Conservation (phyloP, 1,140 invertebrate genomes). For the Scaptomyza montana region DNA sequence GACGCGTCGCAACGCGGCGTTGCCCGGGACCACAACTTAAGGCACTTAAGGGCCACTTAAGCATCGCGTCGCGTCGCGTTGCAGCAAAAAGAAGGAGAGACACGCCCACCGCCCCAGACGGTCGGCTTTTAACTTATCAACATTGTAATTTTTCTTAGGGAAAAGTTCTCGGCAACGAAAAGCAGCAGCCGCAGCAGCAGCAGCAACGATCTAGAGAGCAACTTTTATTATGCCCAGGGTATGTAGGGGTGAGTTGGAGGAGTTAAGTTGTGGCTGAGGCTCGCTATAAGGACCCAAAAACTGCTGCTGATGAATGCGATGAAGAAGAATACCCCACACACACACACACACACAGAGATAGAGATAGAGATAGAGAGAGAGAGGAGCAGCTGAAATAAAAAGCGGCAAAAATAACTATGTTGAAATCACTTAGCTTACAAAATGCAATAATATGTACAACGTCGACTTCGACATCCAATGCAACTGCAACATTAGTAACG, state of each 20-base stretch:
- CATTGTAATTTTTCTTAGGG: constrained; percentile 49
- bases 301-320: constrained; percentile 18
- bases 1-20: constrained; percentile 2
- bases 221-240: constrained; percentile 35
- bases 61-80: constrained; percentile 6
- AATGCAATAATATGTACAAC: constrained; percentile 59
- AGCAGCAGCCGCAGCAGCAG: constrained; percentile 25
- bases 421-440: constrained; percentile 70
- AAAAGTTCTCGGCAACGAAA: constrained; percentile 40
- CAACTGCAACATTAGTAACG: constrained; percentile 63
- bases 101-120: constrained; percentile 22
- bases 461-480: constrained; percentile 13
- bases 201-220: constrained; percentile 26
- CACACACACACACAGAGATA: background rate
- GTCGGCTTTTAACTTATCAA: constrained; percentile 59
- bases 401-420: constrained; percentile 62
- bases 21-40: constrained; percentile 28
- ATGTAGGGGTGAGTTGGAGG: constrained; percentile 13
- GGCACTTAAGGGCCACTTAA: constrained; percentile 61
- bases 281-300: constrained; percentile 14
- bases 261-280: background rate
- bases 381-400: constrained; percentile 47
- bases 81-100: constrained; percentile 1
- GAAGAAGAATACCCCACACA: constrained; percentile 1
- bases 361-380: background rate